Conservation (phyloP, 2,797 vertebrate genomes). For the Phataginus tetradactyla region DNA sequence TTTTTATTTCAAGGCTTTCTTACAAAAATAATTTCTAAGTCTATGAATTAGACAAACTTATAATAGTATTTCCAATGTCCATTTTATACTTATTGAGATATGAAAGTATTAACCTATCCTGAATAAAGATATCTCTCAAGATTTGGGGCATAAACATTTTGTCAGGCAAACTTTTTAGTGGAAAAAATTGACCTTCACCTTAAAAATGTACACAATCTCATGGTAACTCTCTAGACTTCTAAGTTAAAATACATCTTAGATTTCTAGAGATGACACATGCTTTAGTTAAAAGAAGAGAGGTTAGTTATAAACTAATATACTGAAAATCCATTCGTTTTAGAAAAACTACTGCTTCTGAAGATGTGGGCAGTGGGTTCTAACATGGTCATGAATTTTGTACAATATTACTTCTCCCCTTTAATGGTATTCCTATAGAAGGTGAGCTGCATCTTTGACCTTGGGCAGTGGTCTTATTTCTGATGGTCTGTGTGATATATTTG, state of each 20-base stretch:
- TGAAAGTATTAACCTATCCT: not conserved
- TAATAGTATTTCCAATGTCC: not conserved
- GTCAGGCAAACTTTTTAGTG: not conserved
- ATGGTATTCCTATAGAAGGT: conserved; percentile 85
- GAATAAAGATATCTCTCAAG: not conserved
- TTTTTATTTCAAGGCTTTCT: not conserved
- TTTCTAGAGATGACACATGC: not conserved
- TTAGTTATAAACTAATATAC: conserved; percentile 18
- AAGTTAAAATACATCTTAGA: not conserved
- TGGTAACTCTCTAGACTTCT: not conserved
- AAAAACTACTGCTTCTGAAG: conserved; percentile 3
- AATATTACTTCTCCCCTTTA: not conserved
- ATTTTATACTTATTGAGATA: not conserved
- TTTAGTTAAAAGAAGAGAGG: not conserved
- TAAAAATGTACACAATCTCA: not conserved
- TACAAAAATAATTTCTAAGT: not conserved
- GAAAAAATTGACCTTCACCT: not conserved
- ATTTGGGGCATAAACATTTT: not conserved
- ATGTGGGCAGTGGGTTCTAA: not conserved
- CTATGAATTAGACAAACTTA: not conserved
- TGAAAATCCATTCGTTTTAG: conserved; percentile 43
- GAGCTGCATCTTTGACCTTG: conserved; percentile 82
- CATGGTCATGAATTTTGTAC: not conserved
- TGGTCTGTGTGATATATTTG: conserved; percentile 85
- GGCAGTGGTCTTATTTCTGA: conserved; percentile 81